A percentile compares a stretch with the other conserved stretches of the same genome.
phyloP scores from a whole-genome alignment of 2,888 invertebrate genomes.

The Pachycephus smyrnensis region DNA sequence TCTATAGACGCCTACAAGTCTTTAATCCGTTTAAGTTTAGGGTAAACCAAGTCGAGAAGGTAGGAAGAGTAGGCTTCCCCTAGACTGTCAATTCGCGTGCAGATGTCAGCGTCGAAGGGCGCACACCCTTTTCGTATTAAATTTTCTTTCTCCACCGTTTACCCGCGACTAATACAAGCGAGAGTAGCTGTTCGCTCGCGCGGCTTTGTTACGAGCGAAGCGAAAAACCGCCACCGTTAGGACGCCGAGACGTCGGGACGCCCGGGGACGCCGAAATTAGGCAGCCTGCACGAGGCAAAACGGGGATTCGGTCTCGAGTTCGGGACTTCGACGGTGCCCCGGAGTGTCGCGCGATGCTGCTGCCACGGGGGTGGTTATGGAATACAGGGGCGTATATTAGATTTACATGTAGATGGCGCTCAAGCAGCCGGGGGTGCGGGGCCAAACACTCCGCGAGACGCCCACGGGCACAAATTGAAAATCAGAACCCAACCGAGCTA shows the following conservation, averaged over 20 bases:
- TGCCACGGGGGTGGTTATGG: constrained; percentile 35
- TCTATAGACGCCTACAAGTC: background rate
- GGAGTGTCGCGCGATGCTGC: background rate
- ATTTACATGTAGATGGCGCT: constrained; percentile 64
- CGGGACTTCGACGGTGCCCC: background rate
- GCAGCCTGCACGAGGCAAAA: background rate
- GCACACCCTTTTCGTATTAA: background rate
- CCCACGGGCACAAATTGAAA: constrained; percentile 55
- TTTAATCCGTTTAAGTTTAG: background rate
- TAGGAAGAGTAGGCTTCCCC: background rate
- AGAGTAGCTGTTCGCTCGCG: background rate
- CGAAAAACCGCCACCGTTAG: background rate
- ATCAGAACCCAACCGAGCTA: constrained; percentile 53
- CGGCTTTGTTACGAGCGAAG: background rate
- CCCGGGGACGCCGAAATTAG: background rate
- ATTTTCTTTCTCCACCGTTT: background rate
- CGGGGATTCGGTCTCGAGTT: background rate
- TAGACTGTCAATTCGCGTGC: background rate
- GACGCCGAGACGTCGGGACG: background rate
- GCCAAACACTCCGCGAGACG: constrained; percentile 27
- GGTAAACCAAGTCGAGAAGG: background rate
- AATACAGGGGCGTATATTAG: constrained; percentile 55
- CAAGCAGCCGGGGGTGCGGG: constrained; percentile 46
- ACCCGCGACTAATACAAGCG: background rate
- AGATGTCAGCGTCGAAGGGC: constrained; percentile 1